These are phyloP conservation scores for Bilobella aurantiaca DNA, from an alignment of 1,140 invertebrate genomes.

Conservation along the genomic window DNA sequence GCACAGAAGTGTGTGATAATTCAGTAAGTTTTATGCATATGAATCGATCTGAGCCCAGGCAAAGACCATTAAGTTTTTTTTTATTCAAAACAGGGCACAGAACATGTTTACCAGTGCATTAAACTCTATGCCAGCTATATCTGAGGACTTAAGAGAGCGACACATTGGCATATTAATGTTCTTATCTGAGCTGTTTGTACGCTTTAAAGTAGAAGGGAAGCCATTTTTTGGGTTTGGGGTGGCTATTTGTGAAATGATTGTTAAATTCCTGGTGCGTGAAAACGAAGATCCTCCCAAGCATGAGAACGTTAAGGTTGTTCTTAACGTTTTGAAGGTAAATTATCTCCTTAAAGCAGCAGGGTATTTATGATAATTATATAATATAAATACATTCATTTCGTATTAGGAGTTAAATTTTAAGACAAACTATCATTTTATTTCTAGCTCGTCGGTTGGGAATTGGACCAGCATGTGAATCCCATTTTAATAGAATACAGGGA, in stretches of 20 bases:
- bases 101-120: neutral
- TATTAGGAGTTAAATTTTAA: no score
- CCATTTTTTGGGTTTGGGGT: neutral
- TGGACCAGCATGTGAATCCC: neutral
- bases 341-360: no score
- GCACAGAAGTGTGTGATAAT: neutral
- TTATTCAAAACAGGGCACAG: neutral
- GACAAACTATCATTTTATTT: neutral
- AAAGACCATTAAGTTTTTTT: neutral
- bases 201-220: neutral
- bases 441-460: neutral
- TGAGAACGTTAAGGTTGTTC: neutral
- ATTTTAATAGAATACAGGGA: neutral
- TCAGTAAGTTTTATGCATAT: neutral
- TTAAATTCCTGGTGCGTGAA: neutral
- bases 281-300: neutral
- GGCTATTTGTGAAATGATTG: neutral
- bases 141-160: neutral
- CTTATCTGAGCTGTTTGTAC: neutral
- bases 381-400: no score
- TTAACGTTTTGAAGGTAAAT: neutral
- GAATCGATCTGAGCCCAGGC: no score
- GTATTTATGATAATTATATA: no score
- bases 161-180: neutral
- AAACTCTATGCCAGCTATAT: neutral